Conservation (phyloP, 2,888 invertebrate species). For the Agapetus fuscipes region DNA sequence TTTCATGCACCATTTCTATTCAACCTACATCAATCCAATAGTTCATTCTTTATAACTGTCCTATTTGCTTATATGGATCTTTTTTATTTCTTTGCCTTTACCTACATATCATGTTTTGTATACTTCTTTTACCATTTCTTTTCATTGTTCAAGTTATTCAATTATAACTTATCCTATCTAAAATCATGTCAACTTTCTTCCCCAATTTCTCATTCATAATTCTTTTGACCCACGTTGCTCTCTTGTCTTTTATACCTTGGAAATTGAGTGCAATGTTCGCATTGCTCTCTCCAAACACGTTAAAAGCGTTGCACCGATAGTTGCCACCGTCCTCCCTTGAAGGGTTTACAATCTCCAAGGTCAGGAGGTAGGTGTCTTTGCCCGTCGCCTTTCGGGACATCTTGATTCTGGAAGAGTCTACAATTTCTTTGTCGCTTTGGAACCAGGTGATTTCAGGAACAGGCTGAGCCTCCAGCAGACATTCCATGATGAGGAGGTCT, state of each 20-base stretch:
- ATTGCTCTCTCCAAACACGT: constrained; percentile 98
- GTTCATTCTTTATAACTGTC: too few species aligned
- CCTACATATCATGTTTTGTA: too few species aligned
- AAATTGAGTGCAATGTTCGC: constrained; percentile 99
- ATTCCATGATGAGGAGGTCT: constrained; percentile 90
- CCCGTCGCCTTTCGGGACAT: constrained; percentile 83
- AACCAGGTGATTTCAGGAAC: constrained; percentile 94
- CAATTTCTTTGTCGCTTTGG: constrained; percentile 77
- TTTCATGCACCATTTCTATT: too few species aligned
- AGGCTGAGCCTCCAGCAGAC: constrained; percentile 90
- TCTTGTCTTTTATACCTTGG: constrained; percentile 92
- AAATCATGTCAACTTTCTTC: too few species aligned
- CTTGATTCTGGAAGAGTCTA: constrained; percentile 76
- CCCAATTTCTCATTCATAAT: too few species aligned
- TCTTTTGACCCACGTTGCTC: too few species aligned
- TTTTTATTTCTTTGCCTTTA: too few species aligned
- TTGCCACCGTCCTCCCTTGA: constrained; percentile 95
- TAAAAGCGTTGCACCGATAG: constrained; percentile 98
- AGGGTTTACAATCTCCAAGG: constrained; percentile 90
- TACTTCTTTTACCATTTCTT: too few species aligned
- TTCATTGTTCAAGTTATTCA: too few species aligned
- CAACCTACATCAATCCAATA: too few species aligned
- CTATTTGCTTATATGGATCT: too few species aligned
- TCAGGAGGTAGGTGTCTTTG: constrained; percentile 85
- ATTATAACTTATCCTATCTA: too few species aligned